Base-by-base conservation (phyloP, 2,888 invertebrate genomes). In the Cephus runcator region DNA sequence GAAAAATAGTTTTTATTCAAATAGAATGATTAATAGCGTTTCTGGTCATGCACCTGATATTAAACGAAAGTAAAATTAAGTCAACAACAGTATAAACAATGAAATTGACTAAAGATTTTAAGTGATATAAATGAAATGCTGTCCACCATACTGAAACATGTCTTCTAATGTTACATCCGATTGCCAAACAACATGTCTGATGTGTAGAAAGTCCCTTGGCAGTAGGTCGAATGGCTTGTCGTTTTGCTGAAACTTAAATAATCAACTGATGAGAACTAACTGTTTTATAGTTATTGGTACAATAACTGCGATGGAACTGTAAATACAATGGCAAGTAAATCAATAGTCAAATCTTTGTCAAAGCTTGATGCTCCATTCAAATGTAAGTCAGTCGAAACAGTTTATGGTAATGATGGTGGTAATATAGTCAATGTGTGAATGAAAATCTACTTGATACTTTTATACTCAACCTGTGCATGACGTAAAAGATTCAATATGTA, bases 381-480 rank as follows among this genome's bases (percentile, higher is more conserved):
- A 56, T 9, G 23, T 23, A 40, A 40, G 6, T 23, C 56, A 56
- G 56, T 56, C 9, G 23, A 6, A 23, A 56, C 4, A 56, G 9
- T 56, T 23, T 56, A 56, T 56, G 56, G 56, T 56, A 56, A 56
- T 56, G 9, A 15, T 56, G 56, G 56, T 56, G 56, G 56, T 56
- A 56, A 23, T 56, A 56, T 56, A 23, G 56, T 9, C 6, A 56
- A 23, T 9, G 69, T 33, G n/a, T 78, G 68, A 75, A 73, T 76
- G 73, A 75, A 69, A 78, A 78, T 78, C 69, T 75, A 81, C 80
- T 73, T 83, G 86, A 88, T 87, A 87, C 85, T 83, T 81, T 84
- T 81, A 88, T 90, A 90, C 90, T 90, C 86, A 89, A 88, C 90
- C 90, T 90, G 88, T 79, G 81, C 77, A 85, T 77, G 82, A 76